These are phyloP conservation scores for Pogonomyrmex barbatus DNA, from an alignment of 1,140 invertebrate species.

Conservation along the genomic window DNA sequence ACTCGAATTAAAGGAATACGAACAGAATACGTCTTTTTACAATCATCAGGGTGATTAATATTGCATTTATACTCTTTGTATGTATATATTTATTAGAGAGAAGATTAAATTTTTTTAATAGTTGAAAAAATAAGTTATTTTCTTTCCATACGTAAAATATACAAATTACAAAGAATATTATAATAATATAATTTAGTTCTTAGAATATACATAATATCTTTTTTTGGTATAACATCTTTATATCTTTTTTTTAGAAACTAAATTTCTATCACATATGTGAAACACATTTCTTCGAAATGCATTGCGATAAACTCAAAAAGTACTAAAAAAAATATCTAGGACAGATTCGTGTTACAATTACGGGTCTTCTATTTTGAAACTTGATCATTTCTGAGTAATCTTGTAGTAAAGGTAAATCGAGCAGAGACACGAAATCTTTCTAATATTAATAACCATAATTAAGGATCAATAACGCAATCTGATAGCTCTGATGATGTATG, in stretches of 20 bases:
- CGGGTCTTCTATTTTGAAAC: neutral
- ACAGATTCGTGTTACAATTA: conserved; percentile 30
- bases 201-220: too few species aligned
- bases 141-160: neutral
- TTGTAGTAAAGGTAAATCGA: neutral
- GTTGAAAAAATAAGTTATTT: neutral
- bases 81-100: neutral
- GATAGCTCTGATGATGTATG: conserved; percentile 37
- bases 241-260: conserved; percentile 1
- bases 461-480: conserved; percentile 35
- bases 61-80: neutral
- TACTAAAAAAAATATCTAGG: conserved; percentile 45
- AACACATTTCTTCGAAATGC: neutral
- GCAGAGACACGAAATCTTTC: conserved; percentile 5
- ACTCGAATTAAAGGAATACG: neutral
- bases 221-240: neutral
- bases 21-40: neutral
- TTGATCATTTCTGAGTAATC: conserved; percentile 15
- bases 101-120: neutral
- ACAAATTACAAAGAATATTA: neutral
- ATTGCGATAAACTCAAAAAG: conserved; percentile 10
- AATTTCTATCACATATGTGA: neutral
- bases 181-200: neutral
- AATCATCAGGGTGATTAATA: neutral
- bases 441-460: conserved; percentile 61